phyloP scores from a whole-genome alignment of 2,888 invertebrate species.

The Latheticus oryzae region DNA sequence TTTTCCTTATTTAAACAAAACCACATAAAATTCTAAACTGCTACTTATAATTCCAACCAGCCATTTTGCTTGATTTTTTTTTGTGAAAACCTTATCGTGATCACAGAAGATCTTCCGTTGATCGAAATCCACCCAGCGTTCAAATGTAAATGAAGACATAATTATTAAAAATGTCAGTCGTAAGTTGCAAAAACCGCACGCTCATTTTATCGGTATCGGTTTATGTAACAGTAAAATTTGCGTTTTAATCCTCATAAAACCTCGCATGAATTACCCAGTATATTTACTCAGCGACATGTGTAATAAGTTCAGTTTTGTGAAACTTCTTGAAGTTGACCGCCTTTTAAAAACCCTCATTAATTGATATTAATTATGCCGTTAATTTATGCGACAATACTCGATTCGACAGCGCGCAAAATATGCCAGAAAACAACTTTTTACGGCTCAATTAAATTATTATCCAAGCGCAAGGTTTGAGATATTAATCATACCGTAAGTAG shows the following conservation, averaged over 20 bases:
- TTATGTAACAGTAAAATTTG: slow-evolving; percentile 40
- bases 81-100: too few relatives aligned
- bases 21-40: too few relatives aligned
- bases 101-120: too few relatives aligned
- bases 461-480: slow-evolving; percentile 10
- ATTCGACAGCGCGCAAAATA: slow-evolving; percentile 18
- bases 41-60: too few relatives aligned
- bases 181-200: slow-evolving; percentile 28
- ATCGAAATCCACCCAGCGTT: slow-evolving; percentile 13
- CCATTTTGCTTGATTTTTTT: too few relatives aligned
- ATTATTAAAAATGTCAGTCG: slow-evolving; percentile 38
- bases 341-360: slow-evolving; percentile 21
- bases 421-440: slow-evolving; percentile 22
- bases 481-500: slow-evolving; percentile 15
- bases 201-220: slow-evolving; percentile 33
- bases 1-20: too few relatives aligned
- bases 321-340: slow-evolving; percentile 15
- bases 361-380: slow-evolving; percentile 29
- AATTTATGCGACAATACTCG: slow-evolving; percentile 28
- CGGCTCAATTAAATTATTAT: slow-evolving; percentile 19
- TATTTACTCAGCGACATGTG: slow-evolving; percentile 15
- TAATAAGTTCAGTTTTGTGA: slow-evolving; percentile 21
- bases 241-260: slow-evolving; percentile 37
- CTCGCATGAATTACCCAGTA: slow-evolving; percentile 12
- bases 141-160: slow-evolving; percentile 41